Conservation (phyloP, 2,888 invertebrate species). For the Mamestra brassicae region DNA sequence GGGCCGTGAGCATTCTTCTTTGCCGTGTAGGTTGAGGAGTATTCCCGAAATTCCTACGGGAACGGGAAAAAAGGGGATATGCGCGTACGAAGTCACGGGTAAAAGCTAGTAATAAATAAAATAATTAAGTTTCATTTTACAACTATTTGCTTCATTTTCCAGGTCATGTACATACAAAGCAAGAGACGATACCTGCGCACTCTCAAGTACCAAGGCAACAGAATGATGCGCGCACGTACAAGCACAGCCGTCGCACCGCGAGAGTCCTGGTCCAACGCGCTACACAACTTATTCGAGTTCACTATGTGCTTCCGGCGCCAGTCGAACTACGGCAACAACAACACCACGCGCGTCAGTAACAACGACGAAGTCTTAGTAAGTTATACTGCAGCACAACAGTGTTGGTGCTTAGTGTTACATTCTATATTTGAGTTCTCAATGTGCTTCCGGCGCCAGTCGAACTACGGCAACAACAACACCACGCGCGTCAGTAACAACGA, state of each 20-base stretch:
- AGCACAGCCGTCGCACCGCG: conserved; percentile 51
- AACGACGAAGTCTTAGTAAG: conserved; percentile 77
- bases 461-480: too few relatives aligned
- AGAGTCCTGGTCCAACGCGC: conserved; percentile 74
- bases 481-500: too few relatives aligned
- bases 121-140: too few relatives aligned
- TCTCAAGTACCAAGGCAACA: conserved; percentile 88
- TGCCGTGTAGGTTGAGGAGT: too few relatives aligned
- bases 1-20: too few relatives aligned
- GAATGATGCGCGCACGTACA: conserved; percentile 80
- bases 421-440: too few relatives aligned
- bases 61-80: too few relatives aligned
- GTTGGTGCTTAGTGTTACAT: too few relatives aligned
- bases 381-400: neutral
- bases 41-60: too few relatives aligned
- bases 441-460: too few relatives aligned
- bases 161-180: conserved; percentile 90
- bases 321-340: conserved; percentile 80
- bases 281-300: conserved; percentile 79
- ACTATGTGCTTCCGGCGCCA: conserved; percentile 83
- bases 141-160: conserved; percentile 8
- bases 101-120: too few relatives aligned
- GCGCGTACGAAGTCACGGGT: too few relatives aligned
- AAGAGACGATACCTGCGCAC: conserved; percentile 88
- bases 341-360: conserved; percentile 77